Evolutionary conservation across 2,113 vertebrate genomes (phyloP).

Genomic region (Scopus umbretta): DNA sequence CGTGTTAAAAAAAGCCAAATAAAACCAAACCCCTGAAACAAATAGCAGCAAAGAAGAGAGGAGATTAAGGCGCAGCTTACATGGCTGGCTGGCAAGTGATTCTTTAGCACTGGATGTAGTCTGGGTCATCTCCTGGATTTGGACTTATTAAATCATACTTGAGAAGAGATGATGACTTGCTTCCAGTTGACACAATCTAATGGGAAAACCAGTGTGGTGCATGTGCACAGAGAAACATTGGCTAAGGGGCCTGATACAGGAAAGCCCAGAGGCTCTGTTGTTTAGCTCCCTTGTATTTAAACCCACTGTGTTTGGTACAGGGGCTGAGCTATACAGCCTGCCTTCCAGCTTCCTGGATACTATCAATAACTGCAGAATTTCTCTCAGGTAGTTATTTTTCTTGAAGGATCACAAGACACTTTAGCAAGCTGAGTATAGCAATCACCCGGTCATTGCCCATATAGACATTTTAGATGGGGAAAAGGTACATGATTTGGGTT

Average conservation of each 20-base stretch:
- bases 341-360: background rate
- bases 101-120: background rate
- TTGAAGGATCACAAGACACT: background rate
- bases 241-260: background rate
- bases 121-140: slow-evolving; percentile 18
- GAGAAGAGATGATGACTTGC: background rate
- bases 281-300: background rate
- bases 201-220: background rate
- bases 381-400: background rate
- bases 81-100: background rate
- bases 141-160: background rate
- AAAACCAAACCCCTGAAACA: background rate
- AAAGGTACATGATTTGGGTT: background rate
- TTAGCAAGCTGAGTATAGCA: background rate
- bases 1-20: background rate
- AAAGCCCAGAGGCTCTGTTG: background rate
- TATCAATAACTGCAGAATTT: background rate
- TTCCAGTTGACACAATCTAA: background rate
- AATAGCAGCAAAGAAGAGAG: slow-evolving; percentile 19
- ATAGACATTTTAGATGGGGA: background rate
- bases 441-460: background rate
- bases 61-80: background rate
- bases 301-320: background rate
- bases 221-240: background rate
- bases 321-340: background rate